phyloP scores from a whole-genome alignment of 2,113 vertebrate genomes.

The Rattus rattus region DNA sequence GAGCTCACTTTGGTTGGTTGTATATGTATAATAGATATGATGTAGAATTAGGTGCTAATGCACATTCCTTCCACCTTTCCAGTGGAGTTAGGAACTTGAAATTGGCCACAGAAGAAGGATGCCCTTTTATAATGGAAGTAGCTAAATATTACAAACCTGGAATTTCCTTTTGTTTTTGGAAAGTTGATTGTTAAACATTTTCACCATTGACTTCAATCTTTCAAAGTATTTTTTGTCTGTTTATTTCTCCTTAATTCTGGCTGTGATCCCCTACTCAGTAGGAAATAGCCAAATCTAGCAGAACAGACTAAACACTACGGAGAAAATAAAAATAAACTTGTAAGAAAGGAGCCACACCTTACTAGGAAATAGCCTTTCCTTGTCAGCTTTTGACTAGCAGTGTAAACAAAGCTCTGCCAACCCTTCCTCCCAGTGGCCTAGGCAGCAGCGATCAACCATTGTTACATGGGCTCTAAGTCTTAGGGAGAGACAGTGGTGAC shows the following conservation, averaged over 20 bases:
- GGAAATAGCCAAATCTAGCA: background rate
- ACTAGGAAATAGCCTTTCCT: background rate
- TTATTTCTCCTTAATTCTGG: background rate
- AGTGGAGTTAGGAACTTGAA: background rate
- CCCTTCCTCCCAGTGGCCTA: background rate
- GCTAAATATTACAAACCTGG: background rate
- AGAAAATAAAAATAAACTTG: background rate
- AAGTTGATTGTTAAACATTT: background rate
- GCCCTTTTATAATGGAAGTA: background rate
- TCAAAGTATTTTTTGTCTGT: background rate
- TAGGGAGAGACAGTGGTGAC: background rate
- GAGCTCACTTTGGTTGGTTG: background rate
- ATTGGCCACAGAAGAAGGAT: background rate
- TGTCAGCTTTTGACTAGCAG: background rate
- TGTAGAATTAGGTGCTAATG: background rate
- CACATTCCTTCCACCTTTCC: background rate
- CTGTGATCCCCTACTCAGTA: background rate
- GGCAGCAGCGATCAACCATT: background rate
- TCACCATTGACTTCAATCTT: background rate
- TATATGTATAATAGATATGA: background rate
- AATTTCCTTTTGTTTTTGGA: background rate
- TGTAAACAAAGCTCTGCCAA: background rate
- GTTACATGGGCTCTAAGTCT: background rate
- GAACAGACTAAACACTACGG: background rate
- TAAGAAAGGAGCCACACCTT: background rate